Base-by-base conservation (phyloP, 92 coral and sea anemone species). In the Virgularia gustaviana region DNA sequence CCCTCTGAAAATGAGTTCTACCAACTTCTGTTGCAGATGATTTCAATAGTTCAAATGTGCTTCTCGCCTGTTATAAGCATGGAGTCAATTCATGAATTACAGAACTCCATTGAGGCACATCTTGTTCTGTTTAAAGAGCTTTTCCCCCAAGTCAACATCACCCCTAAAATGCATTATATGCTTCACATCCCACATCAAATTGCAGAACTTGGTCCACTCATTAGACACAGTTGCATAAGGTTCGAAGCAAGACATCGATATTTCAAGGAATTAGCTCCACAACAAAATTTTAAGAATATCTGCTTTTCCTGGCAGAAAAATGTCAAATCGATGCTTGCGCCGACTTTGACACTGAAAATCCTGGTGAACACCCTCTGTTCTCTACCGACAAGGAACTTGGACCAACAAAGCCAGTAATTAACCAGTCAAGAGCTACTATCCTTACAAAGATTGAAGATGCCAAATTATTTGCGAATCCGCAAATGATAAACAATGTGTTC, bases 161-260 rank as follows among this genome's bases (percentile, higher is more conserved):
- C 80, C 54, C 89, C 89, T 13, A 85, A 85, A 35, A 76, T 80
- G 80, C 85, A 85, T 57, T 85, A 85, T 30, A 72, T 85, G 62
- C 57, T 85, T 16, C 89, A 81, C 57, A 80, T 78, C 54, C 86
- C 89, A 47, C 57, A 68, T 55, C 79, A 80, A 57, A 66, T 81
- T 28, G 41, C 75, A 28, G 41, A 70, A 44, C 85, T 82, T 85
- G 89, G 89, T 49, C 86, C 89, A 58, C 80, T 85, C 23, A 71
- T 76, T 30, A 75, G 83, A 57, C 70, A 75, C 54, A 80, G 89
- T 81, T 81, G 85, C 65, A 81, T 76, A 81, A 70, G 83, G 47
- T 68, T 85, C 73, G 89, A 85, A 43, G 85, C 79, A 15, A 85
- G 76, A 52, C 89, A 80, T 49, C 29, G 60, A 18, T 82, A 85